A percentile compares a stretch with the other conserved stretches of the same genome.
phyloP scores from a whole-genome alignment of 2,888 invertebrate species.

The Pterostichus madidus region DNA sequence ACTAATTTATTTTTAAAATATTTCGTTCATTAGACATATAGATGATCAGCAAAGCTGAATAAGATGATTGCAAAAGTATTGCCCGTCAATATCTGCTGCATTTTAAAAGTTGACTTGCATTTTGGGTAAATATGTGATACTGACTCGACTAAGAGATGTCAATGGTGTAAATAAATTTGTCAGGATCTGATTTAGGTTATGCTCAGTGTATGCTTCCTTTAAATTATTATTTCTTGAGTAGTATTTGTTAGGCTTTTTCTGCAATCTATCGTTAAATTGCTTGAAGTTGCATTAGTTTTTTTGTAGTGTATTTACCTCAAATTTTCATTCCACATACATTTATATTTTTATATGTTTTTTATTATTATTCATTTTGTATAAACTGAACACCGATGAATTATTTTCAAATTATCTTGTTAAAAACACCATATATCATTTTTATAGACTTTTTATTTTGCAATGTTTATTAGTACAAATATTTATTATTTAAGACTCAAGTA shows the following conservation, averaged over 20 bases:
- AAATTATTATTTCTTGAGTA: constrained; percentile 10
- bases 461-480: constrained; percentile 21
- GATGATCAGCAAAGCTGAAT: constrained; percentile 57
- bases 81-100: constrained; percentile 39
- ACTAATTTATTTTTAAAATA: constrained; percentile 57
- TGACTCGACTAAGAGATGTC: constrained; percentile 46
- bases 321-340: constrained; percentile 58
- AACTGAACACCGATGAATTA: constrained; percentile 27
- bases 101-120: constrained; percentile 58
- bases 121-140: constrained; percentile 66
- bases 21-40: constrained; percentile 40
- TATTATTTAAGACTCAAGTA: neutral
- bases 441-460: neutral
- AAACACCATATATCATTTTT: no score
- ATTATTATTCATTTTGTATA: constrained; percentile 34
- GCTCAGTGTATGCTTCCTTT: neutral
- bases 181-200: constrained; percentile 16
- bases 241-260: neutral
- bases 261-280: neutral
- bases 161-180: constrained; percentile 40
- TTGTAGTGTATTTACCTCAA: constrained; percentile 38
- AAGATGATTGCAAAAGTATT: constrained; percentile 38
- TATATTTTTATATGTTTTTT: constrained; percentile 61
- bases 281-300: constrained; percentile 28
- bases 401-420: neutral